Conservation (phyloP, 1,140 invertebrate species). For the Formica exsecta region DNA sequence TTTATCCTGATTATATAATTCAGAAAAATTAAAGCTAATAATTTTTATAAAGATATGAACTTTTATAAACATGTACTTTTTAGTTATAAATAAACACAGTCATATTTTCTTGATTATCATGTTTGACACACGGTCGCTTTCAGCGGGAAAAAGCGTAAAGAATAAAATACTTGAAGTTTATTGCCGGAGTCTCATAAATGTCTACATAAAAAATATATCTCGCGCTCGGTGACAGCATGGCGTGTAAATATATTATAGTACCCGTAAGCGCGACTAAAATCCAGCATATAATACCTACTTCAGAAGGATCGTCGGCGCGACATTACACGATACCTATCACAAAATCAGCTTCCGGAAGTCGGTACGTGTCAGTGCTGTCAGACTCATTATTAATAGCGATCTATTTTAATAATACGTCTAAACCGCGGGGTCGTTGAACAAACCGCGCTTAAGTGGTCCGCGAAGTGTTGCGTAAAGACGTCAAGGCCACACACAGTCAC, state of each 20-base stretch:
- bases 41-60: neutral
- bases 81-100: neutral
- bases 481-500: neutral
- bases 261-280: neutral
- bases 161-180: constrained; percentile 35
- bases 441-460: neutral
- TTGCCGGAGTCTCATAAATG: constrained; percentile 7
- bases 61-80: neutral
- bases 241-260: neutral
- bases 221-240: neutral
- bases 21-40: neutral
- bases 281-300: neutral
- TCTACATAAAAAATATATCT: constrained; percentile 23
- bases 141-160: neutral
- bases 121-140: neutral
- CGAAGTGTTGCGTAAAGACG: constrained; percentile 12
- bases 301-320: neutral
- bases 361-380: neutral
- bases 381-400: constrained; percentile 49
- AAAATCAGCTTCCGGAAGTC: neutral
- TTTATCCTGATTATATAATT: neutral
- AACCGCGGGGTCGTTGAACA: constrained; percentile 17
- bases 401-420: constrained; percentile 43
- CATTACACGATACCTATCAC: neutral
- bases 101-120: neutral